Conservation (phyloP, 2,797 vertebrate species). For the Pangasius mekongensis region DNA sequence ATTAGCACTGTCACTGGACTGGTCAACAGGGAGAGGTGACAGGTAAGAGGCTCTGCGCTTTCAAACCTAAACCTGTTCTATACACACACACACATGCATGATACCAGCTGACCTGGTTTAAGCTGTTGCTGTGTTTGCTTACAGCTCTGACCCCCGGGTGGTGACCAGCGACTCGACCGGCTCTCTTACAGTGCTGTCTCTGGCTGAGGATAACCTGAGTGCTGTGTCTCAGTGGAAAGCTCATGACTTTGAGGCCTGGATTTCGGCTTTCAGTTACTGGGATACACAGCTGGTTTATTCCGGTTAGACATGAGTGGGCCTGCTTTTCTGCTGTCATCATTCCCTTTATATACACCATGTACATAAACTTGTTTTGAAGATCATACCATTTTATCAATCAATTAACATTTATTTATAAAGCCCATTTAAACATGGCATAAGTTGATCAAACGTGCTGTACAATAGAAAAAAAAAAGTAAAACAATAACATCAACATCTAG, state of each 20-base stretch:
- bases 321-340: neutral
- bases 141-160: conserved; percentile 77
- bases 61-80: neutral
- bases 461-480: too few relatives aligned
- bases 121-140: conserved; percentile 27
- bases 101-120: neutral
- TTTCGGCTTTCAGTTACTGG: conserved; percentile 97
- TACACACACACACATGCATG: neutral
- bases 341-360: neutral
- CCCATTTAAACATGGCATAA: too few relatives aligned
- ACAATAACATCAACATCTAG: too few relatives aligned
- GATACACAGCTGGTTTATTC: conserved; percentile 87
- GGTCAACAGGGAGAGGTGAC: conserved; percentile 85
- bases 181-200: conserved; percentile 77
- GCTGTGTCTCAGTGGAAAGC: conserved; percentile 85
- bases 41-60: conserved; percentile 72
- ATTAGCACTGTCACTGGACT: conserved; percentile 90
- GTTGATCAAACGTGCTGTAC: too few relatives aligned
- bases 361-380: neutral
- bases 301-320: conserved; percentile 70
- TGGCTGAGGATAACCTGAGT: conserved; percentile 72
- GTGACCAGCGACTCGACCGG: conserved; percentile 92
- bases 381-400: neutral
- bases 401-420: too few relatives aligned
- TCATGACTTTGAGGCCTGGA: conserved; percentile 94